phyloP scores from a whole-genome alignment of 1,140 invertebrate species.

The Carcinoscorpius rotundicauda region DNA sequence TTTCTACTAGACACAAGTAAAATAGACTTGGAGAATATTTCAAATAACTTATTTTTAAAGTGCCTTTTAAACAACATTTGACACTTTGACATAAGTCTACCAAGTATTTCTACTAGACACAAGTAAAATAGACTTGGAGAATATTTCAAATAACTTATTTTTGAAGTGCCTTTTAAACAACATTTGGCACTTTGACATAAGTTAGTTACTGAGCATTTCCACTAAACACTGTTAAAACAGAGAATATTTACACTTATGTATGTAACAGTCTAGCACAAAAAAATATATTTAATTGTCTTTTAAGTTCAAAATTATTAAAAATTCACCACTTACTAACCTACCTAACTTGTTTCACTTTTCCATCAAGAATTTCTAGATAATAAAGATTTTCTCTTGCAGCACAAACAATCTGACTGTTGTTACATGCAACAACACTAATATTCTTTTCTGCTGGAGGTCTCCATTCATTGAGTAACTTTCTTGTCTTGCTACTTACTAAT shows the following conservation, averaged over 20 bases:
- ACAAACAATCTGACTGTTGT: constrained; percentile 66
- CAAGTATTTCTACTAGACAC: no score
- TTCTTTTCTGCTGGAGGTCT: constrained; percentile 55
- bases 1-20: no score
- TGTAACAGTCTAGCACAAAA: background rate
- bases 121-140: no score
- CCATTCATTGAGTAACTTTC: constrained; percentile 61
- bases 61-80: no score
- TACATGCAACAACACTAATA: constrained; percentile 81
- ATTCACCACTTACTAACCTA: constrained; percentile 4
- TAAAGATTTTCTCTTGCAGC: constrained; percentile 78
- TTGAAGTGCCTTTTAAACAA: no score
- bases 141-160: no score
- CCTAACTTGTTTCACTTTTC: constrained; percentile 37
- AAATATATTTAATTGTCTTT: background rate
- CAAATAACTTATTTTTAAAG: no score
- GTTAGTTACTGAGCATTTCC: no score
- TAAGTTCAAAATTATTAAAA: background rate
- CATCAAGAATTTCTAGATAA: constrained; percentile 66
- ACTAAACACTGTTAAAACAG: no score
- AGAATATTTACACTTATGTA: background rate
- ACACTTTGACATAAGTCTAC: no score
- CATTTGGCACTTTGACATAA: no score
- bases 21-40: no score
- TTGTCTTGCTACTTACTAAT: constrained; percentile 50